A percentile compares a stretch with the other conserved stretches of the same genome.
phyloP scores from a whole-genome alignment of 2,113 vertebrate genomes.

The Gyps fulvus region DNA sequence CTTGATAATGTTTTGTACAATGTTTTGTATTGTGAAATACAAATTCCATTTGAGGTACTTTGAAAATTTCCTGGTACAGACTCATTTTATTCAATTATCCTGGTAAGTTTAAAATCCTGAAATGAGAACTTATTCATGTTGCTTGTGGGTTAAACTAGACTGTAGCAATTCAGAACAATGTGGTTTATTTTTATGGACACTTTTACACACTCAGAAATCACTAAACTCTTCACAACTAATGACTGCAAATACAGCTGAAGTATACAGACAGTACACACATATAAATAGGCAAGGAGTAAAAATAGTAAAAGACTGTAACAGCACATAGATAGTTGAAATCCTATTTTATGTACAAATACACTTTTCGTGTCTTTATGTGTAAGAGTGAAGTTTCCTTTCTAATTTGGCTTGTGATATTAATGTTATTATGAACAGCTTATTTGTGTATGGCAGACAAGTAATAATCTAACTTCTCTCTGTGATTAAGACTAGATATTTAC shows the following conservation, averaged over 20 bases:
- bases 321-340: neutral
- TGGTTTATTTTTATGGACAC: neutral
- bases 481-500: neutral
- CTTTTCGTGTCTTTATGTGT: neutral
- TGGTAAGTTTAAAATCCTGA: neutral
- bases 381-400: neutral
- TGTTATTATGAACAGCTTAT: neutral
- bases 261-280: neutral
- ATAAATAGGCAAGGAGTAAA: neutral
- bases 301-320: neutral
- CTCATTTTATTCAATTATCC: neutral
- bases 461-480: neutral
- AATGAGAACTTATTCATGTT: neutral
- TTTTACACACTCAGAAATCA: neutral
- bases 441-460: neutral
- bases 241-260: neutral
- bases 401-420: neutral
- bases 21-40: constrained; percentile 13
- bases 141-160: neutral
- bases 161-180: neutral
- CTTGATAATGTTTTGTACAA: neutral
- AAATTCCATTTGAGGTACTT: constrained; percentile 30
- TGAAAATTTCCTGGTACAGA: neutral
- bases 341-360: neutral
- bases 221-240: neutral